A percentile compares a stretch with the other conserved stretches of the same genome.
Conservation (phyloP, 2,113 vertebrate species). For the Notarius lentiginosus region DNA sequence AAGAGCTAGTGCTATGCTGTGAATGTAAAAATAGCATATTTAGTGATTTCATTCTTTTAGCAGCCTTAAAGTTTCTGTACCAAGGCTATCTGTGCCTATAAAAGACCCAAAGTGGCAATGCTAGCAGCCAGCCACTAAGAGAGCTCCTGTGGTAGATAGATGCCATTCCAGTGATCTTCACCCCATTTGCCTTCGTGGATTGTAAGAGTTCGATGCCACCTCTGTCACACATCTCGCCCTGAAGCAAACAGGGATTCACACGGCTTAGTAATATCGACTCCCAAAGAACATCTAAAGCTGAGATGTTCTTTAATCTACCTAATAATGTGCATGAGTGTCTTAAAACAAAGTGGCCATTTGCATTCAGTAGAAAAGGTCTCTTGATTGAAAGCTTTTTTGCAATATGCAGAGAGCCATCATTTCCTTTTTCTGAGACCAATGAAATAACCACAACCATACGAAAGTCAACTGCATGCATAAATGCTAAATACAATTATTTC, state of each 20-base stretch:
- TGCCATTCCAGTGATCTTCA: constrained; percentile 93
- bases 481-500: constrained; percentile 40
- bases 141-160: constrained; percentile 90
- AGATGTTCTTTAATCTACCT: constrained; percentile 62
- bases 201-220: constrained; percentile 94
- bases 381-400: constrained; percentile 23
- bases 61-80: constrained; percentile 76
- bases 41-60: constrained; percentile 58
- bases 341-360: constrained; percentile 42
- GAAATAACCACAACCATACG: constrained; percentile 64
- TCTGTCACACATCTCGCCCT: constrained; percentile 97
- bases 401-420: constrained; percentile 33
- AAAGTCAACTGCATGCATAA: constrained; percentile 74
- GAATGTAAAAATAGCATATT: constrained; percentile 68
- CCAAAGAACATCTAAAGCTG: constrained; percentile 72
- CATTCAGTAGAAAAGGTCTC: constrained; percentile 24
- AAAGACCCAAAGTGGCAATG: constrained; percentile 83
- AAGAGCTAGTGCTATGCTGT: constrained; percentile 54
- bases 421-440: constrained; percentile 36
- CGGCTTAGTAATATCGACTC: constrained; percentile 94
- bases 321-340: constrained; percentile 77
- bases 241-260: constrained; percentile 99
- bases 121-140: constrained; percentile 88
- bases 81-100: constrained; percentile 85
- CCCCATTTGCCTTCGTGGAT: constrained; percentile 87